phyloP scores from a whole-genome alignment of 2,797 vertebrate genomes.

The Argyrosomus regius region DNA sequence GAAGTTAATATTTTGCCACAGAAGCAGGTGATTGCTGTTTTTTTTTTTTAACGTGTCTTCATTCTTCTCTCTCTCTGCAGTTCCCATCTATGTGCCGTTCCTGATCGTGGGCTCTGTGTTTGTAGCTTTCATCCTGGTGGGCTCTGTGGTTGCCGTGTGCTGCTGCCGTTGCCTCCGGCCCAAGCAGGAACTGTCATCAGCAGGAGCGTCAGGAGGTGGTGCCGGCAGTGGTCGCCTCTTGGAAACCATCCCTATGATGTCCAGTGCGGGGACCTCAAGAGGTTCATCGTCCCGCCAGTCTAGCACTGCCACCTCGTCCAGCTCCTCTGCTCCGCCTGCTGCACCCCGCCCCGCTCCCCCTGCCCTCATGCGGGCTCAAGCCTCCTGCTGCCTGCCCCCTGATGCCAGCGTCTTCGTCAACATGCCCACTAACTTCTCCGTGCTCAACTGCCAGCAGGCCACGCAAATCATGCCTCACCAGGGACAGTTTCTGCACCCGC shows the following conservation, averaged over 20 bases:
- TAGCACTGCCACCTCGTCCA: conserved; percentile 97
- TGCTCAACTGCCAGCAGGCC: conserved; percentile 98
- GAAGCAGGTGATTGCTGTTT: background rate
- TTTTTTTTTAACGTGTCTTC: background rate
- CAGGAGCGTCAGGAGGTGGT: conserved; percentile 86
- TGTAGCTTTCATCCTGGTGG: conserved; percentile 96
- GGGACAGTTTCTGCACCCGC: conserved; percentile 95
- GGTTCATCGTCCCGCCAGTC: conserved; percentile 97
- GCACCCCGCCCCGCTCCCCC: conserved; percentile 78
- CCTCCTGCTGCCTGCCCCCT: conserved; percentile 92
- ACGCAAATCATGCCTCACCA: conserved; percentile 97
- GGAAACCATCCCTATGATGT: conserved; percentile 99
- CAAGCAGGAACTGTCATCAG: conserved; percentile 94
- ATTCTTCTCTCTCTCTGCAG: conserved; percentile 77
- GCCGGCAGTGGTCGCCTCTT: conserved; percentile 88
- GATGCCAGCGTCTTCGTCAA: conserved; percentile 96
- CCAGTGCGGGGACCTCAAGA: conserved; percentile 91
- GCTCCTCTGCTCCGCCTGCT: conserved; percentile 92
- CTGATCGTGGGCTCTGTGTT: conserved; percentile 98
- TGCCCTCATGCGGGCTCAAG: conserved; percentile 90
- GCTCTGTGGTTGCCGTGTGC: conserved; percentile 95
- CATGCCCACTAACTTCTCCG: conserved; percentile 98
- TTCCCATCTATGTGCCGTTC: conserved; percentile 98
- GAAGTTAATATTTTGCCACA: conserved; percentile 12
- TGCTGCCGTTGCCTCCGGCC: conserved; percentile 98